These are phyloP conservation scores for Palloptera scutellata DNA, from an alignment of 2,888 invertebrate genomes.

Conservation along the genomic window DNA sequence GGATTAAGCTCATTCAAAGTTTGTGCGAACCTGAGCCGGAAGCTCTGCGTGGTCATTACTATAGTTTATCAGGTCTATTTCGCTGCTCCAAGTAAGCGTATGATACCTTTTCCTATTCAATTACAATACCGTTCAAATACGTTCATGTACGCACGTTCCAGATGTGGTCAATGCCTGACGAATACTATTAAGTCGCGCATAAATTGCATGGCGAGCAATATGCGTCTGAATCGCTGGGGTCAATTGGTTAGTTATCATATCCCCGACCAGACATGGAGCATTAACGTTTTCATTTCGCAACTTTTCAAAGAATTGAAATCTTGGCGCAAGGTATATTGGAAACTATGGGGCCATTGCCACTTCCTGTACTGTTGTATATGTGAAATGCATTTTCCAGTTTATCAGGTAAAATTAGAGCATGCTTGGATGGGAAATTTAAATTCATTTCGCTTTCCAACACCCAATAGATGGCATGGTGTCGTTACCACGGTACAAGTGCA, in stretches of 20 bases:
- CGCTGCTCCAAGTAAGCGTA: slow-evolving; percentile 69
- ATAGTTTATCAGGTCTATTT: slow-evolving; percentile 79
- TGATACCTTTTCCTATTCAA: no score
- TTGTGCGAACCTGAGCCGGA: slow-evolving; percentile 80
- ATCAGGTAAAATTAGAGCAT: slow-evolving; percentile 65
- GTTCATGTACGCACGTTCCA: slow-evolving; percentile 42
- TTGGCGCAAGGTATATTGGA: slow-evolving; percentile 94
- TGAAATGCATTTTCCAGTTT: slow-evolving; percentile 78
- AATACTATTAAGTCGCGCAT: slow-evolving; percentile 75
- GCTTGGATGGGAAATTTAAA: not conserved
- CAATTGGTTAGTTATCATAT: slow-evolving; percentile 75
- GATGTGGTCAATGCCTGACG: slow-evolving; percentile 78
- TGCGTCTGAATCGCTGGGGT: slow-evolving; percentile 78
- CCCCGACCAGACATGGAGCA: slow-evolving; percentile 80
- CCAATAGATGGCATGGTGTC: slow-evolving; percentile 78
- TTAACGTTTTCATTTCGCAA: slow-evolving; percentile 80
- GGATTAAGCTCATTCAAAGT: slow-evolving; percentile 82
- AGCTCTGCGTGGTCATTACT: slow-evolving; percentile 80
- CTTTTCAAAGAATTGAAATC: slow-evolving; percentile 81
- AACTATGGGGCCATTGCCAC: slow-evolving; percentile 91
- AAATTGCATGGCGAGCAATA: slow-evolving; percentile 76
- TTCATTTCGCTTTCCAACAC: not conserved
- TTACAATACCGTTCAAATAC: not conserved
- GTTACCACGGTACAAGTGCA: slow-evolving; percentile 79
- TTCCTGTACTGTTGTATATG: slow-evolving; percentile 83